These are phyloP conservation scores for Gadus macrocephalus DNA, from an alignment of 2,113 vertebrate species.

Conservation along the genomic window DNA sequence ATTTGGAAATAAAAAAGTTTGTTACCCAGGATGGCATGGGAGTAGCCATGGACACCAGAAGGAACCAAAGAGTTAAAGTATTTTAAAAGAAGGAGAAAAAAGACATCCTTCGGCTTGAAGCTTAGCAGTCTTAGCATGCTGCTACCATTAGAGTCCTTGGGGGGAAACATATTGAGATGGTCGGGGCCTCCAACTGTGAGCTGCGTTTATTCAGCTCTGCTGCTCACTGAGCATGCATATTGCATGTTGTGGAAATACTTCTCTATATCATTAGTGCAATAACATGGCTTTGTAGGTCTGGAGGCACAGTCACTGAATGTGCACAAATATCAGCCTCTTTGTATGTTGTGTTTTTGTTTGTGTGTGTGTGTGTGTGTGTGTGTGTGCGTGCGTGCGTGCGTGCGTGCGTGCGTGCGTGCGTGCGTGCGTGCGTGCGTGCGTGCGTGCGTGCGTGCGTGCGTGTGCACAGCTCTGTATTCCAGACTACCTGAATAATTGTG, in stretches of 20 bases:
- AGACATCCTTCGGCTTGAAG: no score
- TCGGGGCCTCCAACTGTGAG: constrained; percentile 31
- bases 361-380: constrained; percentile 1
- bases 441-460: background rate
- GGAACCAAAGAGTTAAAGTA: no score
- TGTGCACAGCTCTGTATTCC: background rate
- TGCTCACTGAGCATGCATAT: constrained; percentile 36
- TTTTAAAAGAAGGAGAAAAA: no score
- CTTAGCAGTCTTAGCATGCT: no score
- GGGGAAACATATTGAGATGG: constrained; percentile 11
- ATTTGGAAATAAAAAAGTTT: no score
- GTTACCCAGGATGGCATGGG: no score
- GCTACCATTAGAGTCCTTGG: no score
- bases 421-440: background rate
- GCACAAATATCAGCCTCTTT: background rate
- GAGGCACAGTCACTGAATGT: background rate
- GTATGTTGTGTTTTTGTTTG: background rate
- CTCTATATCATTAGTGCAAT: constrained; percentile 43
- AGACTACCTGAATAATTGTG: no score
- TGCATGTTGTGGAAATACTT: constrained; percentile 40
- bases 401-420: background rate
- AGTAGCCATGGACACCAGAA: no score
- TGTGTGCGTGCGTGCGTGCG: background rate
- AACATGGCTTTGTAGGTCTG: background rate
- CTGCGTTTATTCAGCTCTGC: constrained; percentile 21